A percentile compares a stretch with the other conserved stretches of the same genome.
Conservation (phyloP, 1,140 invertebrate genomes). For the Bombus terrestris region DNA sequence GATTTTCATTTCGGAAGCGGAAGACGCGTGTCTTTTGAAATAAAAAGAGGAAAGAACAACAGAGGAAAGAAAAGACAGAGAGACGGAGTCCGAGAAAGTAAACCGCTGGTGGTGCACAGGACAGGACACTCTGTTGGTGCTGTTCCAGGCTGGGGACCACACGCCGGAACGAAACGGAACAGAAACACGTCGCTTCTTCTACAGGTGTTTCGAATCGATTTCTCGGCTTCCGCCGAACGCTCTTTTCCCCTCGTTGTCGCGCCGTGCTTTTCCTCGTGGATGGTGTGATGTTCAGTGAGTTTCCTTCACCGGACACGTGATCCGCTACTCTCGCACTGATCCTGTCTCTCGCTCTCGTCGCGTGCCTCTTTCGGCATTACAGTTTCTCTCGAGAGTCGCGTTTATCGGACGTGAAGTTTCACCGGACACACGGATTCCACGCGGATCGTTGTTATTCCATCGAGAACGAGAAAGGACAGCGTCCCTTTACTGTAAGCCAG, state of each 20-base stretch:
- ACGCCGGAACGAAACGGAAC: conserved; percentile 30
- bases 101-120: conserved; percentile 12
- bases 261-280: conserved; percentile 22
- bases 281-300: conserved; percentile 48
- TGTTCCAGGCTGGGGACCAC: not conserved
- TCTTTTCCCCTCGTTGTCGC: not conserved
- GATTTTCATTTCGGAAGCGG: not conserved
- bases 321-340: conserved; percentile 13
- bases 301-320: conserved; percentile 47
- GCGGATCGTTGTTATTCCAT: not conserved
- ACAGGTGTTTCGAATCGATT: conserved; percentile 58
- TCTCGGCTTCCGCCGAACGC: conserved; percentile 11
- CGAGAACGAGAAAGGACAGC: not conserved
- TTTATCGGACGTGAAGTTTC: conserved; percentile 33
- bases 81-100: conserved; percentile 27
- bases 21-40: conserved; percentile 27
- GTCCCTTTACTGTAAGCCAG: not conserved
- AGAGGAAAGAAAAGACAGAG: not conserved
- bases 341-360: conserved; percentile 17
- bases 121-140: conserved; percentile 7
- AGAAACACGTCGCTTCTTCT: conserved; percentile 39
- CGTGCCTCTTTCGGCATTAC: conserved; percentile 13
- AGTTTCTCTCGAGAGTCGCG: conserved; percentile 24
- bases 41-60: not conserved
- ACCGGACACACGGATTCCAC: not conserved